Base-by-base conservation (phyloP, 2,888 invertebrate genomes). In the Ernsta delagoae region DNA sequence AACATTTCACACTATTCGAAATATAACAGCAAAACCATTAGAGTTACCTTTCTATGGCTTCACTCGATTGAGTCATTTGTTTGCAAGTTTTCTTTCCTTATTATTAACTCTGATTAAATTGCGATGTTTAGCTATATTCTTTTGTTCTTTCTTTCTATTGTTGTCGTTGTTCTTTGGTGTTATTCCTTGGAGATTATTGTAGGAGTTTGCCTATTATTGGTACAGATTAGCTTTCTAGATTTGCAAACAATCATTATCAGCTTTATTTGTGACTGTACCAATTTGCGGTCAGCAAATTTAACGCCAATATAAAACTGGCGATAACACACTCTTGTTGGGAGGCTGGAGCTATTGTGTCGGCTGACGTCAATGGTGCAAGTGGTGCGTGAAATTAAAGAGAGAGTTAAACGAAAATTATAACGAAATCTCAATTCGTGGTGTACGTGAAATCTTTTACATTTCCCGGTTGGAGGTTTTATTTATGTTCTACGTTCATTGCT, bases 221-320 rank as follows among this genome's bases (percentile, higher is more conserved):
- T n/a, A n/a, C n/a, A n/a, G n/a, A n/a, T n/a, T n/a, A n/a, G n/a
- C n/a, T n/a, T n/a, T n/a, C n/a, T n/a, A n/a, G n/a, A n/a, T n/a
- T n/a, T n/a, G n/a, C n/a, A n/a, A 16, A 16, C 16, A 16, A 16
- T 3, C 24, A 16, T 16, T 50, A 12, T 3, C 5, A 50, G 8
- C 24, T 43, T 11, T 57, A 54, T 57, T 12, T 65, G 54, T n/a
- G 16, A 56, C 9, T 56, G 70, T 70, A 70, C 70, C 70, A 65
- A 70, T 65, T 70, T 60, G 59, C 64, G 54, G n/a, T 53, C 61
- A 64, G 65, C 60, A 70, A 65, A 70, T 70, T 57, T 65, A 57
- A 65, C 65, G 65, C 48, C 9, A 36, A 64, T 64, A 64, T 59
- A 36, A 48, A 34, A 57, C 36, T 57, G 16, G 57, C 57, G 65